Conservation (phyloP, 2,113 vertebrate species). For the Platanista minor region DNA sequence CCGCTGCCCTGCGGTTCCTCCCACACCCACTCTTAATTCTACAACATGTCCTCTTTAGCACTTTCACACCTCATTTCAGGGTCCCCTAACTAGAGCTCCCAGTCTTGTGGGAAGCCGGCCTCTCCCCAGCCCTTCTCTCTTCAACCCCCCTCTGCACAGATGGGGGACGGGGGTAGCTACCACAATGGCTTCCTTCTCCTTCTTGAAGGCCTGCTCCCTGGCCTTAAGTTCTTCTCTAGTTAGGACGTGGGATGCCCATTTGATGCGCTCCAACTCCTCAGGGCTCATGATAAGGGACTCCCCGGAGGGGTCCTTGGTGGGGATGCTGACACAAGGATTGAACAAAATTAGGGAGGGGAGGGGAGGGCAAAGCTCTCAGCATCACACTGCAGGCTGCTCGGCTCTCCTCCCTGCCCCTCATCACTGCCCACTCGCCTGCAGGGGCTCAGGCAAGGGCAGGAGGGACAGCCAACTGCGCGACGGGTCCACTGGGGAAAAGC, state of each 20-base stretch:
- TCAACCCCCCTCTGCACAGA: not conserved
- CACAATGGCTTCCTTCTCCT: conserved; percentile 77
- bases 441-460: no score
- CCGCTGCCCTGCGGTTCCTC: not conserved
- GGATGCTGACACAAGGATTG: conserved; percentile 78
- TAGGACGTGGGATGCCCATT: conserved; percentile 70
- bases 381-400: accelerated
- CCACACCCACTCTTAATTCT: not conserved
- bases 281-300: conserved; percentile 81
- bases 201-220: conserved; percentile 68
- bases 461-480: not conserved
- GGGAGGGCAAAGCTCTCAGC: not conserved
- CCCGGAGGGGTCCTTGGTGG: conserved; percentile 80
- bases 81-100: not conserved
- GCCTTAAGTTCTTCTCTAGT: conserved; percentile 79
- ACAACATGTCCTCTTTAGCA: not conserved
- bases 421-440: not conserved
- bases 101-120: not conserved
- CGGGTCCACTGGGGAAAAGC: not conserved
- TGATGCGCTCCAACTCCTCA: conserved; percentile 82
- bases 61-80: not conserved
- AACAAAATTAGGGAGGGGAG: not conserved
- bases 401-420: not conserved
- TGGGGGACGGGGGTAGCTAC: conserved; percentile 49
- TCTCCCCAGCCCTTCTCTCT: not conserved